These are phyloP conservation scores for Neocrepidodera transversa DNA, from an alignment of 2,888 invertebrate species.

Conservation along the genomic window DNA sequence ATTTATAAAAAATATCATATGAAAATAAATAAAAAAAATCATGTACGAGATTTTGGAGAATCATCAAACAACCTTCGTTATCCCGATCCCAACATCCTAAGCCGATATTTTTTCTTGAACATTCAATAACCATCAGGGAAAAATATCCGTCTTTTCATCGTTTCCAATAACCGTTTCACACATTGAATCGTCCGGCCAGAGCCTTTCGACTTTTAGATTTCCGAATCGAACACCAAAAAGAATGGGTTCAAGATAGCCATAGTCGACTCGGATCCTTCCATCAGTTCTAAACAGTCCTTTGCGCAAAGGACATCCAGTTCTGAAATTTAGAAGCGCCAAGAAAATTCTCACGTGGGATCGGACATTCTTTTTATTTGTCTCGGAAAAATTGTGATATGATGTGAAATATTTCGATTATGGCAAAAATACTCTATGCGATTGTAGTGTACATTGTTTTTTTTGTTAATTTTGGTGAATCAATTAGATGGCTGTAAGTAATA, in stretches of 20 bases:
- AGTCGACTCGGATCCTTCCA: conserved; percentile 12
- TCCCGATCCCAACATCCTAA: neutral
- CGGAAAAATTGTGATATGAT: conserved; percentile 2
- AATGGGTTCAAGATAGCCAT: conserved; percentile 17
- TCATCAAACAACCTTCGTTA: conserved; percentile 17
- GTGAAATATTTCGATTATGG: neutral
- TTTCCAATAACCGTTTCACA: conserved; percentile 20
- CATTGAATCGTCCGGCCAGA: conserved; percentile 11
- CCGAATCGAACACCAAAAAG: conserved; percentile 25
- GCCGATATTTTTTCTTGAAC: neutral
- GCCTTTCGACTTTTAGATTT: conserved; percentile 23
- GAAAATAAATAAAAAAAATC: no score
- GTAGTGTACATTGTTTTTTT: conserved; percentile 36
- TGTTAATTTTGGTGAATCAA: conserved; percentile 42
- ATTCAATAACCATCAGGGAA: conserved; percentile 12
- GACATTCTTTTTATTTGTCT: neutral
- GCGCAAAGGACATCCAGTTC: conserved; percentile 23
- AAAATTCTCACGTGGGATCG: conserved; percentile 5
- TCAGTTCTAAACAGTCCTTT: conserved; percentile 25
- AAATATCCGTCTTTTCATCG: conserved; percentile 15
- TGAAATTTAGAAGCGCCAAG: neutral
- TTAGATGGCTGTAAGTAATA: conserved; percentile 52
- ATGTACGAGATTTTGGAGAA: no score
- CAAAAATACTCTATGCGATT: conserved; percentile 16
- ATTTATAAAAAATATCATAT: no score